A percentile compares a stretch with the other conserved stretches of the same genome.
phyloP scores from a whole-genome alignment of 2,113 vertebrate species.

The Triplophysa rosa region DNA sequence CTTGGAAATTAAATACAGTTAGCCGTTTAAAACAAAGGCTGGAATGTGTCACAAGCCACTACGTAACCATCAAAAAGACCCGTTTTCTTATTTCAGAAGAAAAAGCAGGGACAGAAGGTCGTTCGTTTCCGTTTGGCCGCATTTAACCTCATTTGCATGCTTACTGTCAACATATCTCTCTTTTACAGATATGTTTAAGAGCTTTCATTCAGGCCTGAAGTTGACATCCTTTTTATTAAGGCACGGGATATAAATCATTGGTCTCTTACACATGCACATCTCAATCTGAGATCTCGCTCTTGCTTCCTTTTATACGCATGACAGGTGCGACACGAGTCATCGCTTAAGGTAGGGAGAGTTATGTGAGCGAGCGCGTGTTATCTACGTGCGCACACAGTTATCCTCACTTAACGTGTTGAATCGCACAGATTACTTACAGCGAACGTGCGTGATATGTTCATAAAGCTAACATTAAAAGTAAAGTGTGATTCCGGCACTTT shows the following conservation, averaged over 20 bases:
- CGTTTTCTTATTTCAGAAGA: not conserved
- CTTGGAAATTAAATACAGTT: conserved; percentile 80
- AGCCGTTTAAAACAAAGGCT: conserved; percentile 77
- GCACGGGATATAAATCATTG: conserved; percentile 79
- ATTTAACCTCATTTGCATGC: conserved; percentile 81
- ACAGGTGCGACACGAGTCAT: conserved; percentile 74
- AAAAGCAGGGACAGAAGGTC: conserved; percentile 49
- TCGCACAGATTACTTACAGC: conserved; percentile 49
- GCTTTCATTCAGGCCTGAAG: conserved; percentile 82
- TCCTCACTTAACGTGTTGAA: conserved; percentile 40
- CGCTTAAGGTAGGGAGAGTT: conserved; percentile 71
- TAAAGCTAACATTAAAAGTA: not conserved
- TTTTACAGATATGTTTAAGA: conserved; percentile 71
- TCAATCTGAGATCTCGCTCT: conserved; percentile 76
- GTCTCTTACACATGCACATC: conserved; percentile 70
- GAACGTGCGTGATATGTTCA: conserved; percentile 4
- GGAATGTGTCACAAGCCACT: conserved; percentile 72
- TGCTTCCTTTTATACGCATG: conserved; percentile 73
- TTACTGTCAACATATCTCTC: conserved; percentile 74
- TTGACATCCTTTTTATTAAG: conserved; percentile 85
- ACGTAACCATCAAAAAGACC: conserved; percentile 59
- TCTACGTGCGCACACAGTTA: conserved; percentile 58
- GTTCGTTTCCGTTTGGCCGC: conserved; percentile 75
- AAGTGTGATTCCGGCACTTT: not conserved
- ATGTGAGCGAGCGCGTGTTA: conserved; percentile 69